Conservation (phyloP, 2,113 vertebrate genomes). For the Solenodon paradoxus region DNA sequence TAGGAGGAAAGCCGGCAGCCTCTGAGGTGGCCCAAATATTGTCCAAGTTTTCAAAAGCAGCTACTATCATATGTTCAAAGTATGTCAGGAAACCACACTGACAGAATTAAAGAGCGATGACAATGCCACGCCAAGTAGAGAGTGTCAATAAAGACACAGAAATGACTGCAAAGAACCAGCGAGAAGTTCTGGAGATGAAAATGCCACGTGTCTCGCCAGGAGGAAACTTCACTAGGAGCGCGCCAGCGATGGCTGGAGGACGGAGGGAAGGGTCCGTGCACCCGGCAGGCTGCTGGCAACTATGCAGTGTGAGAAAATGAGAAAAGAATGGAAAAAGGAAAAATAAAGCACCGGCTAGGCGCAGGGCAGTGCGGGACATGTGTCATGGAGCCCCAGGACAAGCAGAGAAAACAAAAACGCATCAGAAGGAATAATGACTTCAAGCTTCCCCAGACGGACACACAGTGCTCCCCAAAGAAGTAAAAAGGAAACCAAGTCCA, state of each 20-base stretch:
- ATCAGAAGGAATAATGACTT: not conserved
- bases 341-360: too few species aligned
- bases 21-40: not conserved
- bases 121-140: not conserved
- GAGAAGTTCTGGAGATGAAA: not conserved
- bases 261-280: not conserved
- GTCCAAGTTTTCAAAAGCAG: not conserved
- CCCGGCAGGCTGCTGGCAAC: too few species aligned
- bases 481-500: not conserved
- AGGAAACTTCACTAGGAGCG: too few species aligned
- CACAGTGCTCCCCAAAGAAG: too few species aligned
- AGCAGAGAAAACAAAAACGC: not conserved
- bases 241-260: too few species aligned
- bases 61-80: not conserved
- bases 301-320: too few species aligned
- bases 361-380: too few species aligned
- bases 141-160: not conserved
- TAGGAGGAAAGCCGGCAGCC: not conserved
- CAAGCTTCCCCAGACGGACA: not conserved
- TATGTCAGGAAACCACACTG: not conserved
- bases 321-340: too few species aligned
- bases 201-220: too few species aligned
- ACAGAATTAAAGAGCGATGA: not conserved
- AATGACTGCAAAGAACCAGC: not conserved
- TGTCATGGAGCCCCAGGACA: too few species aligned